Base-by-base conservation (phyloP, 2,888 invertebrate genomes). In the Eulithis prunata region DNA sequence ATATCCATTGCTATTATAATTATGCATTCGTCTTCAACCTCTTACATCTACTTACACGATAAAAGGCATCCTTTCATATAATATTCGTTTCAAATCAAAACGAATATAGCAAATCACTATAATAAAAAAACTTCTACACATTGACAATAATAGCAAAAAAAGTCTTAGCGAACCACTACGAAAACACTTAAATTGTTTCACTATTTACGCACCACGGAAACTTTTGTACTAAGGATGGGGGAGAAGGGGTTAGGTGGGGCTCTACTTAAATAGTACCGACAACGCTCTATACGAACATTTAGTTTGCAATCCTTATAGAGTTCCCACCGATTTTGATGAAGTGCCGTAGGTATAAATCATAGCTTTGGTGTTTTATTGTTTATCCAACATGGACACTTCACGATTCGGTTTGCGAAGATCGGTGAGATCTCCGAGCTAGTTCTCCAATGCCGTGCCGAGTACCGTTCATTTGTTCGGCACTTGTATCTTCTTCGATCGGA, bases 401-500 rank as follows among this genome's bases (percentile, higher is more conserved):
- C 62, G 70, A 69, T 62, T 70, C 73, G 71, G 72, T 46, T 41
- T 64, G 59, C 66, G 61, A 62, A 64, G 68, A 68, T 45, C 64
- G 59, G 41, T 59, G 54, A 51, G 56, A 57, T 65, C 64, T 65
- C 64, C 60, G 60, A 41, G 66, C 57, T 67, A 49, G 55, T 49
- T 69, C 54, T 69, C 68, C 70, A 59, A 54, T 55, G 36, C 11
- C 43, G 47, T 54, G 57, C 49, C 21, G 14, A 36, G 45, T 45
- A 49, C 51, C 49, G 75, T 79, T 92, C 92, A 93, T 79, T 93
- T 92, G 83, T 87, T 90, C 56, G 90, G 90, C 12, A 88, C 85
- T 72, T 90, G 90, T 70, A 96, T 94, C 78, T 96, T 94, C 85
- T 97, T 98, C 79, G 97, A 96, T 77, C 98, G 95, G 93, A 98